Base-by-base conservation (phyloP, 2,113 vertebrate species). In the Oenanthe melanoleuca region DNA sequence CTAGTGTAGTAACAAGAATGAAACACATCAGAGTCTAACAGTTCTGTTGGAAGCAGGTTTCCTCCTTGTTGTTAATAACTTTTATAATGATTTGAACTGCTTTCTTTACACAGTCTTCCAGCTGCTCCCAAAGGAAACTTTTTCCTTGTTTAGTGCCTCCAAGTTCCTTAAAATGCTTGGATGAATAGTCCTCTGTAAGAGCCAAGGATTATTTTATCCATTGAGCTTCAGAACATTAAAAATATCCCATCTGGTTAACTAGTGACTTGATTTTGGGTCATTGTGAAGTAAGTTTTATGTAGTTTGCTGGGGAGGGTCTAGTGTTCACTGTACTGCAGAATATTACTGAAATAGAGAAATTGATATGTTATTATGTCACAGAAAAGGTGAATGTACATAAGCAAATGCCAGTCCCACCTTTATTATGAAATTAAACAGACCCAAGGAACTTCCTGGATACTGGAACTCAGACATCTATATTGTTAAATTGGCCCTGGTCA, bases 31-130 rank as follows among this genome's bases (percentile, higher is more conserved):
- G 42, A 95, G 17, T 16, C 20, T 65, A 92, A 73, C 12, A 73
- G 55, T 77, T 92, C 75, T 65, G 13, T 44, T 87, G 57, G 73
- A 94, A 92, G 53, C 14, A 42, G 28, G 8, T 70, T 94, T 61
- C 73, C 59, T 65, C 64, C 71, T 75, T 96, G 69, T 92, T 97
- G 94, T 96, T 95, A 97, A 96, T 97, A 96, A 96, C 88, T 94
- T 93, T 61, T 92, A 86, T 86, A 91, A 72, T 95, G 45, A 78
- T 88, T 96, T 96, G 83, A 93, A 87, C 55, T 5, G 13, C 63
- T 89, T 97, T 95, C 69, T 88, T 95, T 94, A 85, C 72, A 94
- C 29, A 80, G 83, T 96, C 67, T 81, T 90, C 94, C 94, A 96
- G 95, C 77, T 95, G 83, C 64, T 97, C 94, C 94, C 96, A 80